These are phyloP conservation scores for Heliconius eleuchia DNA, from an alignment of 1,140 invertebrate species.

Conservation along the genomic window DNA sequence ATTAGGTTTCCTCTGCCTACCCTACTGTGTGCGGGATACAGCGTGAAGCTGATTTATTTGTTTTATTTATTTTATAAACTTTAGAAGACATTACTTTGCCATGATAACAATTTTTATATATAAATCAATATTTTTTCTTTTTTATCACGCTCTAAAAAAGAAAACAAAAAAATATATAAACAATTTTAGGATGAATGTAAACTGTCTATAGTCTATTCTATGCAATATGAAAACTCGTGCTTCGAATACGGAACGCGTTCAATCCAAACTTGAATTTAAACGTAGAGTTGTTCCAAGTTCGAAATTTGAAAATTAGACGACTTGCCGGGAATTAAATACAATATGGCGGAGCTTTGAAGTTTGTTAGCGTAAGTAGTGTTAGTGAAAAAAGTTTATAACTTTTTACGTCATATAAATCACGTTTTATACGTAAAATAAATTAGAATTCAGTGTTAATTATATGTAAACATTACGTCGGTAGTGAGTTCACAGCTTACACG, in stretches of 20 bases:
- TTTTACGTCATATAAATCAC: background rate
- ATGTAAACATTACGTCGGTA: no score
- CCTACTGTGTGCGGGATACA: no score
- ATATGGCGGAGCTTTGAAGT: conserved; percentile 59
- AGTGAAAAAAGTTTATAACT: background rate
- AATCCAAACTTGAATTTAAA: conserved; percentile 71
- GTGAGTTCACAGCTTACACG: no score
- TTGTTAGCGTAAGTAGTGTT: conserved; percentile 13
- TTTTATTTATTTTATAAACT: no score
- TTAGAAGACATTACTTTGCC: no score
- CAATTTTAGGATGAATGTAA: background rate
- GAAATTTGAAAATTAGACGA: conserved; percentile 78
- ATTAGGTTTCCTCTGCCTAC: no score
- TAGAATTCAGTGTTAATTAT: no score
- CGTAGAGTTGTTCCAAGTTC: conserved; percentile 72
- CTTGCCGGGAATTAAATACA: conserved; percentile 75
- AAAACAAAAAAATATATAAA: background rate
- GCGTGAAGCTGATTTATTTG: no score
- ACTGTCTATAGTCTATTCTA: conserved; percentile 18
- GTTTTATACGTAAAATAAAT: no score
- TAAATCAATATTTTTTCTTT: no score
- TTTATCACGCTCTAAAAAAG: background rate
- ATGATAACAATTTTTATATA: no score
- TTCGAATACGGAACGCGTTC: conserved; percentile 63
- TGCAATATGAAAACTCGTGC: conserved; percentile 68